Evolutionary conservation across 2,888 invertebrate genomes (phyloP).

Genomic region (Xylota sylvarum): DNA sequence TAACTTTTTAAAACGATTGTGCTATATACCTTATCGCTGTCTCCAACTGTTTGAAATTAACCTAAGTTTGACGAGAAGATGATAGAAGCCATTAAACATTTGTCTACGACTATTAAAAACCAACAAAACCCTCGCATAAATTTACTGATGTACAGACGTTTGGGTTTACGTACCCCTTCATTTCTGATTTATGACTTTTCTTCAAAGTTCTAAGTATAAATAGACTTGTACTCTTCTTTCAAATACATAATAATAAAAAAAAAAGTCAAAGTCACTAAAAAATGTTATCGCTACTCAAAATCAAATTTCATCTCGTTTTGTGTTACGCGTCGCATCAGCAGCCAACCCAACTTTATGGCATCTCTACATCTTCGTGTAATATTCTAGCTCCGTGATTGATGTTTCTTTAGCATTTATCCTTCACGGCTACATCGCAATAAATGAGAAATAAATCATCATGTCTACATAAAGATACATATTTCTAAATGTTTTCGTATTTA

Average conservation of each 20-base stretch:
- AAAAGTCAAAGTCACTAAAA: not conserved
- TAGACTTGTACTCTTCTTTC: not conserved
- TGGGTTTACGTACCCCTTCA: too few relatives aligned
- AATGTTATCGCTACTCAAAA: not conserved
- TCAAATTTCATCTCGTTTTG: not conserved
- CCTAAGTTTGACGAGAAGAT: too few relatives aligned
- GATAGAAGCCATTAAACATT: too few relatives aligned
- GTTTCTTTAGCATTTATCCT: not conserved
- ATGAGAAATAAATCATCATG: conserved; percentile 15
- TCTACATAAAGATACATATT: not conserved
- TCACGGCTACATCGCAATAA: not conserved
- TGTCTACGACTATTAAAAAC: too few relatives aligned
- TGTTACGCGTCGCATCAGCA: not conserved
- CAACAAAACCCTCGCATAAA: too few relatives aligned
- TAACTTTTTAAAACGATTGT: too few relatives aligned
- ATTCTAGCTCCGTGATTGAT: not conserved
- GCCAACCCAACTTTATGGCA: not conserved
- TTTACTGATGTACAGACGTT: too few relatives aligned
- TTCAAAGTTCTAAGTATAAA: not conserved
- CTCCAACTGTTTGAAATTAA: too few relatives aligned
- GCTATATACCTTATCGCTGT: too few relatives aligned
- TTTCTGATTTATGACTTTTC: too few relatives aligned
- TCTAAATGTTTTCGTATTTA: conserved; percentile 6
- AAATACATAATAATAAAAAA: not conserved
- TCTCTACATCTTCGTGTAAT: not conserved